Evolutionary conservation across 2,113 vertebrate species (phyloP), one percentile per base, ranked within the genome.

Genomic region (Thalassoma bifasciatum): DNA sequence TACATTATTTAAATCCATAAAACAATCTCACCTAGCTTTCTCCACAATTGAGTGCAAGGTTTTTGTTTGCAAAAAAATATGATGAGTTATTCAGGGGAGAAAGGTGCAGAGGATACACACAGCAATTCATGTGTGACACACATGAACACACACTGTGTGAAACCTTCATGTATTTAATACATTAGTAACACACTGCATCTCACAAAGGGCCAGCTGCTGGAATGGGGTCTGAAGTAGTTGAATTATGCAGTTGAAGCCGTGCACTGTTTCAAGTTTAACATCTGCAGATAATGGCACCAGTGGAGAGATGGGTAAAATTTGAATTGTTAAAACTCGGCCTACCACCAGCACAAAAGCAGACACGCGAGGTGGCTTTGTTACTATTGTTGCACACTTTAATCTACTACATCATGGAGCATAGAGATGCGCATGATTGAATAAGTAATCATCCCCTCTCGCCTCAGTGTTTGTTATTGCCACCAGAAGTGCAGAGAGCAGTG

Each of bases 401-500:
- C 44, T 70, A 60, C 87, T 80, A 77, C 49, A 60, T 24, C 59
- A 21, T 34, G 5, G 57, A 82, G 63, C 69, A 66, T 13, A 50
- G 72, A 8, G 75, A 73, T 49, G 69, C 30, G 78, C 78, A 77
- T 75, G 82, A 79, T 72, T 76, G 84, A 86, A 90, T 84, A 83
- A 90, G 79, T 83, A 86, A 91, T 84, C 82, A 72, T 53, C 69
- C 17, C 16, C 79, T 85, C 75, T 81, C 65, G 17, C 70, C 75
- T 77, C 63, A 14, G 51, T 83, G 84, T 86, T 89, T 87, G 77
- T 83, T 87, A 68, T 86, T 66, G 73, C 71, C 86, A 90, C 65
- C 78, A 84, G 71, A 75, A 87, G 73, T 71, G 76, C 44, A 24
- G 72, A 70, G 79, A 54, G 53, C 77, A 71, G 61, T 72, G 60